Evolutionary conservation across 2,888 invertebrate species (phyloP).

Genomic region (Agrochola lota): DNA sequence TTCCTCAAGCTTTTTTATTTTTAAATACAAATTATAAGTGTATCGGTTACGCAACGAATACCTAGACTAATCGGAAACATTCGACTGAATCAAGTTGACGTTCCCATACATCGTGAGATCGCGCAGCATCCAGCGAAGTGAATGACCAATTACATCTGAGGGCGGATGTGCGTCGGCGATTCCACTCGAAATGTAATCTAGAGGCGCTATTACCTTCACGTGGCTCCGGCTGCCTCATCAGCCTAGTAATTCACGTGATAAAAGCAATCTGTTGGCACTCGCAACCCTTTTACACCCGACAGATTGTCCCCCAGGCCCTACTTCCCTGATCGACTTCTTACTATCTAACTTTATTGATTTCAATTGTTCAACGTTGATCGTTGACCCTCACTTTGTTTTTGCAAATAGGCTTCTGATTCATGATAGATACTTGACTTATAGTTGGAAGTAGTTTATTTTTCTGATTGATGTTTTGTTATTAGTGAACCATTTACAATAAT

Average conservation of each 20-base stretch:
- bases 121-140: constrained; percentile 72
- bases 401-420: constrained; percentile 25
- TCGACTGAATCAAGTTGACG: constrained; percentile 67
- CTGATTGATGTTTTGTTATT: constrained; percentile 32
- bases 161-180: constrained; percentile 80
- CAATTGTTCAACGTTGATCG: constrained; percentile 11
- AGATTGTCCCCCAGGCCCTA: constrained; percentile 57
- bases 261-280: constrained; percentile 76
- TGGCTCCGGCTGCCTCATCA: constrained; percentile 74
- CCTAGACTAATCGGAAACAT: constrained; percentile 67
- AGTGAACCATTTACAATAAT: constrained; percentile 35
- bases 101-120: constrained; percentile 79
- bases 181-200: constrained; percentile 83
- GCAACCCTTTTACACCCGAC: constrained; percentile 64
- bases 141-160: constrained; percentile 82
- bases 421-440: constrained; percentile 1
- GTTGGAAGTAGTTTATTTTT: constrained; percentile 11
- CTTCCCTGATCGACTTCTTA: constrained; percentile 25
- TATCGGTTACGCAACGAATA: constrained; percentile 58
- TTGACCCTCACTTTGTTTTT: not conserved
- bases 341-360: constrained; percentile 30
- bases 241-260: constrained; percentile 80
- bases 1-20: constrained; percentile 27
- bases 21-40: constrained; percentile 16
- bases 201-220: constrained; percentile 79